Percentiles rank a stretch among this genome's conserved stretches.
Evolutionary conservation across 2,797 vertebrate genomes (phyloP).

Genomic region (Acanthurus tractus): DNA sequence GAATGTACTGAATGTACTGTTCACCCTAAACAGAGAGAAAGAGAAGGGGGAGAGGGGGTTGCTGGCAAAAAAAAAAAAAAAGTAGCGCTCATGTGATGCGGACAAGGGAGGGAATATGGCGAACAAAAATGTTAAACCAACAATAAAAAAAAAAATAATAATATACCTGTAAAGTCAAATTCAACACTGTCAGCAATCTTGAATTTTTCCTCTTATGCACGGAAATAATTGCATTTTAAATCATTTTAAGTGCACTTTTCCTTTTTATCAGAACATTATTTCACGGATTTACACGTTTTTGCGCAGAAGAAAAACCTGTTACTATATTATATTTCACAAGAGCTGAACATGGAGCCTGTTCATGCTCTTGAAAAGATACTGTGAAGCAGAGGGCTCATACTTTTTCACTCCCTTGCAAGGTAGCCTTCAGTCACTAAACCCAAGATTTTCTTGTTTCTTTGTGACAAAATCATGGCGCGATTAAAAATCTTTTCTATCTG

Average conservation of each 20-base stretch:
- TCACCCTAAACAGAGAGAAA: too few relatives aligned
- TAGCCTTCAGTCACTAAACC: background rate
- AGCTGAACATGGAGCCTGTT: background rate
- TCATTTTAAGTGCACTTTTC: background rate
- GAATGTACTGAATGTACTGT: too few relatives aligned
- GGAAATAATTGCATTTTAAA: conserved; percentile 5
- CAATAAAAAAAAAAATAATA: too few relatives aligned
- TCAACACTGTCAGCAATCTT: conserved; percentile 2
- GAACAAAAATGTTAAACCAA: too few relatives aligned
- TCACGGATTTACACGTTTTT: background rate
- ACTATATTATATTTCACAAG: background rate
- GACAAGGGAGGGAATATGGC: too few relatives aligned
- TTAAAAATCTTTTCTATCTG: background rate
- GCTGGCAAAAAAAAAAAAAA: too few relatives aligned
- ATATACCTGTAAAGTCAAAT: background rate
- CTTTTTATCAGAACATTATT: conserved; percentile 2
- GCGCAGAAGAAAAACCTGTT: background rate
- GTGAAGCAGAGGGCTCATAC: background rate
- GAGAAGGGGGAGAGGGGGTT: too few relatives aligned
- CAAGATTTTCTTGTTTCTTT: background rate
- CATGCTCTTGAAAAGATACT: background rate
- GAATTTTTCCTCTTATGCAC: background rate
- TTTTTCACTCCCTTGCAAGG: background rate
- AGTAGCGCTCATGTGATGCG: too few relatives aligned
- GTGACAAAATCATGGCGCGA: background rate